Evolutionary conservation across 1,140 invertebrate genomes (phyloP).

Genomic region (Microplitis demolitor): DNA sequence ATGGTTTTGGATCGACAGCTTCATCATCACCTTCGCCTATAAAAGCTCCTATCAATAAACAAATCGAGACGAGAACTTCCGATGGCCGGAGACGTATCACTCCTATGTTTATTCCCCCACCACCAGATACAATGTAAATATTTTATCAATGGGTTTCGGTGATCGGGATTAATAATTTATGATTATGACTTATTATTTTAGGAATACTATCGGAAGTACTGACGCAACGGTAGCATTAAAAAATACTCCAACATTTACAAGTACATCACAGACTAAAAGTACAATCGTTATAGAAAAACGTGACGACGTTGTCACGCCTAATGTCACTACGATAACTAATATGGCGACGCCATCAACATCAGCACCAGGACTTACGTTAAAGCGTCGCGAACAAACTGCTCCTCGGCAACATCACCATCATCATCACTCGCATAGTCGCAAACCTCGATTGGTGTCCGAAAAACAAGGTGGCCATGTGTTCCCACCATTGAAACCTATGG

Average conservation of each 20-base stretch:
- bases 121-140: conserved; percentile 65
- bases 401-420: conserved; percentile 37
- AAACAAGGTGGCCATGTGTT: conserved; percentile 42
- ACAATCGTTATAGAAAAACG: conserved; percentile 82
- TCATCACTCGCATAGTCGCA: conserved; percentile 38
- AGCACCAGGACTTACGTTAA: conserved; percentile 43
- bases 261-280: conserved; percentile 78
- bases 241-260: conserved; percentile 68
- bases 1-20: conserved; percentile 36
- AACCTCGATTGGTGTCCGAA: conserved; percentile 44
- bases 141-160: background rate
- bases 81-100: conserved; percentile 94
- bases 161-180: background rate
- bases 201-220: conserved; percentile 59
- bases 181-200: conserved; percentile 42
- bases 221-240: conserved; percentile 36
- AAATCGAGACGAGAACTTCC: conserved; percentile 92
- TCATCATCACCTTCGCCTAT: conserved; percentile 48
- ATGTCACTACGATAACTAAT: conserved; percentile 66
- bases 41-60: conserved; percentile 82
- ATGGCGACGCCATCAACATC: conserved; percentile 32
- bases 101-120: conserved; percentile 88
- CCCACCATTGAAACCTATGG: conserved; percentile 49
- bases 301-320: conserved; percentile 72
- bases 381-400: conserved; percentile 46